A percentile compares a stretch with the other conserved stretches of the same genome.
These are phyloP conservation scores for Empis livida DNA, from an alignment of 2,888 invertebrate genomes.

Conservation along the genomic window DNA sequence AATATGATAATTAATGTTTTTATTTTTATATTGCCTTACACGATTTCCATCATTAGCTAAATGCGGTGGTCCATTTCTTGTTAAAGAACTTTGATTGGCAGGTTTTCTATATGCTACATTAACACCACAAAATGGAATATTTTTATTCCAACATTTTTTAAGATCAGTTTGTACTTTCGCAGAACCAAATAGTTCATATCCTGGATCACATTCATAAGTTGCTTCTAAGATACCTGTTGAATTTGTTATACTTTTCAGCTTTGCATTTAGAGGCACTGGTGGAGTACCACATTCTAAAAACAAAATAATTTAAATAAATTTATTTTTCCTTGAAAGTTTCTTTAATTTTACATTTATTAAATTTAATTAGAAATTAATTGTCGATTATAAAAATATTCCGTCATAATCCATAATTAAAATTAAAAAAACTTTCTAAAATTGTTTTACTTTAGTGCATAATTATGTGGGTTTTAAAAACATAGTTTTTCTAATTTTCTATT, in stretches of 20 bases:
- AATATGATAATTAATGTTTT: no score
- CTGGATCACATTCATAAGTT: constrained; percentile 73
- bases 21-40: no score
- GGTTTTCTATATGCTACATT: constrained; percentile 79
- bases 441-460: no score
- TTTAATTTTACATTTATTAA: no score
- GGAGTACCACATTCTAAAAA: constrained; percentile 56
- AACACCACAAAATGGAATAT: constrained; percentile 77
- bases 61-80: constrained; percentile 65
- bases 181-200: constrained; percentile 77
- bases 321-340: no score
- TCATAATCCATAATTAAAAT: no score
- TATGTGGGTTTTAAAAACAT: no score
- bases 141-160: constrained; percentile 64
- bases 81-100: constrained; percentile 81
- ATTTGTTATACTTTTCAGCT: constrained; percentile 39
- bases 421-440: no score
- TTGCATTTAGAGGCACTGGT: constrained; percentile 71
- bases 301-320: no score
- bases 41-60: constrained; percentile 79
- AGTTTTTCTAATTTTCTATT: no score
- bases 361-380: no score
- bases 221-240: constrained; percentile 49
- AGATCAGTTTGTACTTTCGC: constrained; percentile 55
- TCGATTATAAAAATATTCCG: no score